phyloP scores from a whole-genome alignment of 1,140 invertebrate genomes.

The Cydia strobilella region DNA sequence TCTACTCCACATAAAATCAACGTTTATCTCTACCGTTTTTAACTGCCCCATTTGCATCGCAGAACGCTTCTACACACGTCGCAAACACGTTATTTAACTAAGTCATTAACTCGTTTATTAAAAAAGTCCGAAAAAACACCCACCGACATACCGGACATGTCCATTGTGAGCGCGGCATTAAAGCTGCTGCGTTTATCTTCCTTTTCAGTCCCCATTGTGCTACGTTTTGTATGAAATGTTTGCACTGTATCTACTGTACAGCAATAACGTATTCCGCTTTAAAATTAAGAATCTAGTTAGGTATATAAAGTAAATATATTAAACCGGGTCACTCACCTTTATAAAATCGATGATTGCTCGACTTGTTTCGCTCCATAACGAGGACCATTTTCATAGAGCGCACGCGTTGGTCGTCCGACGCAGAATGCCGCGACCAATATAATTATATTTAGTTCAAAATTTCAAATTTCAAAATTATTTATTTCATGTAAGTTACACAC shows the following conservation, averaged over 20 bases:
- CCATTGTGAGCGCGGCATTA: neutral
- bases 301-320: no score
- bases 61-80: neutral
- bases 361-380: no score
- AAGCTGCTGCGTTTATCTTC: slow-evolving; percentile 20
- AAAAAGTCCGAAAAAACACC: slow-evolving; percentile 8
- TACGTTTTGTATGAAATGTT: slow-evolving; percentile 16
- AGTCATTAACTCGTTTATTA: slow-evolving; percentile 4
- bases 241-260: slow-evolving; percentile 4
- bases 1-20: neutral
- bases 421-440: no score
- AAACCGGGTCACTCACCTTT: no score
- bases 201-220: neutral
- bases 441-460: no score
- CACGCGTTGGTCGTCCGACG: no score
- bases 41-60: neutral
- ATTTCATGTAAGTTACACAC: no score
- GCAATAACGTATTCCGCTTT: neutral
- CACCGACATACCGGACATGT: slow-evolving; percentile 9
- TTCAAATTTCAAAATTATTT: no score
- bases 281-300: neutral
- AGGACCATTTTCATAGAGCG: no score
- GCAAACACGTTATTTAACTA: neutral
- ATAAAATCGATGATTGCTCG: no score
- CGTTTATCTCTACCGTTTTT: neutral